Base-by-base conservation (phyloP, 2,888 invertebrate genomes). In the Cosmia pyralina region DNA sequence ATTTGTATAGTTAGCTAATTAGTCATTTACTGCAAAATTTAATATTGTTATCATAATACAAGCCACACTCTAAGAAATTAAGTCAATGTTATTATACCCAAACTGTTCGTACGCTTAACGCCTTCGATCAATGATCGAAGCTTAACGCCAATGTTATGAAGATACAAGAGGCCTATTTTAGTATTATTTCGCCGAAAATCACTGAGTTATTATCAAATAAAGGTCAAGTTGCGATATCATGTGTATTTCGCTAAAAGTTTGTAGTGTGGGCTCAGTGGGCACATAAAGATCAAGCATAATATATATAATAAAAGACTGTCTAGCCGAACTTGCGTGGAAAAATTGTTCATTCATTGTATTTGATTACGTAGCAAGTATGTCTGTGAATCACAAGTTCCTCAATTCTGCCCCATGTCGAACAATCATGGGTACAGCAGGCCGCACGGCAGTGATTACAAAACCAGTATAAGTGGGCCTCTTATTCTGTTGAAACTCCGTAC, bases 201-300 rank as follows among this genome's bases (percentile, higher is more conserved):
- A 28, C 11, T 4, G 15, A 48, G 15, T 34, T 58, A 50, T 58
- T 58, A 17, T 34, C 13, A 50, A 44, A 17, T 44, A 52, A 13
- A 71, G 8, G 5, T n/a, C 1, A 67, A 28, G 11, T 69, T 19
- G 2, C 15, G 17, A n/a, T 66, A 38, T 48, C 19, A 50, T 57
- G 28, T 34, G 8, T 22, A 28, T 3, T 28, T 28, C 22, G 17
- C 15, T 3, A 41, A 44, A n/a, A 34, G 19, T 52, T 19, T 46
- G 19, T 58, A 70, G 13, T 38, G 38, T n/a, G n/a, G n/a, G n/a
- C n/a, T n/a, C n/a, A 55, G 38, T 69, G 34, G 67, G 69, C 17
- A 4, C 2, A 28, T 28, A 19, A n/a, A n/a, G 15, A n/a, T 41
- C 48, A n/a, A 57, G 19, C 38, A 68, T 38, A 15, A n/a, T 57